Conservation (phyloP, 2,113 vertebrate genomes). For the Symphodus melops region DNA sequence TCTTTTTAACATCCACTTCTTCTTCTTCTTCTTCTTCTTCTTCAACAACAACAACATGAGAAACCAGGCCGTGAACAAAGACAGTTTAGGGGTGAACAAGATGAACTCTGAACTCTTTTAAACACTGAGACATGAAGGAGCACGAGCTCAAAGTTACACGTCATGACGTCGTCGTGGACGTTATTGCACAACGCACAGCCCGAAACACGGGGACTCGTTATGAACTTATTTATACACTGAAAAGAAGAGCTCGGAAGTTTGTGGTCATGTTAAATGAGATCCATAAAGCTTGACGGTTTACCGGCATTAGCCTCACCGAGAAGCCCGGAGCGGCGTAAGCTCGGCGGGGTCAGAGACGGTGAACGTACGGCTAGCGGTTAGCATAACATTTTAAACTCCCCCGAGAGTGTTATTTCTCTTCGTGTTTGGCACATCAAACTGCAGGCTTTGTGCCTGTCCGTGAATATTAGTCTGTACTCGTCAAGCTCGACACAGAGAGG, state of each 20-base stretch:
- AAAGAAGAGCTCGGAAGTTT: conserved; percentile 1
- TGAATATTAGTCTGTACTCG: not conserved
- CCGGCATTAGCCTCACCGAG: conserved; percentile 22
- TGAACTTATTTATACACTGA: conserved; percentile 23
- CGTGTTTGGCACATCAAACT: not conserved
- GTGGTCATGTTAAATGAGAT: conserved; percentile 23
- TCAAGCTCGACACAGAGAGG: conserved; percentile 13
- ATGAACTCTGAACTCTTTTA: conserved; percentile 21
- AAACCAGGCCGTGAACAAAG: not conserved
- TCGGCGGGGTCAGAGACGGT: conserved; percentile 59
- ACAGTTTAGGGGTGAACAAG: not conserved
- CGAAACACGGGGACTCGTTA: conserved; percentile 19
- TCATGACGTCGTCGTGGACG: conserved; percentile 45
- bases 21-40: not conserved
- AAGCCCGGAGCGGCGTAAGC: conserved; percentile 53
- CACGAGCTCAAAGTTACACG: conserved; percentile 64
- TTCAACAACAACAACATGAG: conserved; percentile 10
- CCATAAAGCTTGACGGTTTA: conserved; percentile 4
- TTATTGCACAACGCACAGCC: conserved; percentile 59
- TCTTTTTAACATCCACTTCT: not conserved
- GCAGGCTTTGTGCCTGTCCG: accelerated
- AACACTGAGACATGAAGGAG: conserved; percentile 19
- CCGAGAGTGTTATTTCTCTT: not conserved
- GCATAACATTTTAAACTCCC: conserved; percentile 48
- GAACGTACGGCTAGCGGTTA: conserved; percentile 62